Evolutionary conservation across 64 coral and sea anemone genomes (phyloP), one percentile per base, ranked within the genome.

Genomic region (Montipora cactus): DNA sequence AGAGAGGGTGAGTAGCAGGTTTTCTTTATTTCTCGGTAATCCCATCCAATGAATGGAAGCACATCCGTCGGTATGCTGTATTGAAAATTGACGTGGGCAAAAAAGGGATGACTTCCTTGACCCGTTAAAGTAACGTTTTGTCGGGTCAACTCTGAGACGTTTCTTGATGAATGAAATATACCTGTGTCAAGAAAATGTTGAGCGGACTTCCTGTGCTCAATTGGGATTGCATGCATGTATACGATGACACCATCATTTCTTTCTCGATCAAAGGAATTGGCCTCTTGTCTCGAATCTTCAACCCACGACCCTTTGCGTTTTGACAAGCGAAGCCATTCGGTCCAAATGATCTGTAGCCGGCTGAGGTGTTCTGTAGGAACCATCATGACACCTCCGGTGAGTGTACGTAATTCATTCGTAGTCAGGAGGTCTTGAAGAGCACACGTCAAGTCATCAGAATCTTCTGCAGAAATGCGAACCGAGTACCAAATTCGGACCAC

Each of bases 401-500:
- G 16, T 2, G 58, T 76, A 16, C 64, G 13, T 5, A 87, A 72
- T 18, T 79, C 49, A 14, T 81, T 44, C 9, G 76, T 44, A 18
- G 74, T 20, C 23, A 52, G n/a, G 18, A 93, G 57, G 73, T 93
- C 91, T 66, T 76, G 81, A 37, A 93, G 81, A 20, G 77, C 48
- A n/a, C 55, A 74, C 16, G 73, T 47, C 18, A 93, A 16, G 22
- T 78, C 10, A 4, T 53, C 21, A 18, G 58, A 83, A 73, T 93
- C 91, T 49, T 79, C 2, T 67, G 51, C 18, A 19, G 70, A 64
- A 14, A 93, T 74, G 14, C 71, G 23, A 55, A 93, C 59, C 4
- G 91, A 93, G 62, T 93, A 93, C 91, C 91, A 93, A 55, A 93
- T 46, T 59, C 84, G 82, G 23, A 78, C 55, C n/a, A 93, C 91